Evolutionary conservation across 2,797 vertebrate genomes (phyloP).

Genomic region (Sphaeramia orbicularis): DNA sequence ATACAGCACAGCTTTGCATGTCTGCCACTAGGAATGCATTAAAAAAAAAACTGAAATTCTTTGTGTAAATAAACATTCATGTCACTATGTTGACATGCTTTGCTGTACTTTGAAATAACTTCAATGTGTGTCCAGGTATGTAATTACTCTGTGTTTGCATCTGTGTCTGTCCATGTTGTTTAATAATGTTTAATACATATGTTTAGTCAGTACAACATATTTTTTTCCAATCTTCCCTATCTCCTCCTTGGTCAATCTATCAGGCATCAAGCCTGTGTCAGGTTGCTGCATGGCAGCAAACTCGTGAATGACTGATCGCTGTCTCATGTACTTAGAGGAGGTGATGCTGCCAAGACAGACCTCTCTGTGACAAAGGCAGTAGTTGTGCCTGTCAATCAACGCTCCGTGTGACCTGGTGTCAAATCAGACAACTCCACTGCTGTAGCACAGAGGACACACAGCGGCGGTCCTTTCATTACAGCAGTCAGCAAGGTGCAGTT

Average conservation of each 20-base stretch:
- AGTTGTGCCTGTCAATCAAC: constrained; percentile 70
- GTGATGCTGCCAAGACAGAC: constrained; percentile 65
- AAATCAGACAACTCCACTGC: constrained; percentile 44
- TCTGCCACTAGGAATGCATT: background rate
- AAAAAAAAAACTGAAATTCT: too few relatives aligned
- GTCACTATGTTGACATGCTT: too few relatives aligned
- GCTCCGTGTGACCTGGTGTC: constrained; percentile 73
- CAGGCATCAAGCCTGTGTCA: constrained; percentile 69
- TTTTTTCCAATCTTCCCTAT: constrained; percentile 58
- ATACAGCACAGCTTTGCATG: background rate
- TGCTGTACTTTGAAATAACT: too few relatives aligned
- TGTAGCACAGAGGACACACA: constrained; percentile 9
- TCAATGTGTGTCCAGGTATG: too few relatives aligned
- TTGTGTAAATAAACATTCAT: too few relatives aligned
- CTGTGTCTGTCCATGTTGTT: too few relatives aligned
- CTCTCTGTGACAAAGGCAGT: constrained; percentile 57
- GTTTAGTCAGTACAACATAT: constrained; percentile 48
- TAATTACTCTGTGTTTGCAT: too few relatives aligned
- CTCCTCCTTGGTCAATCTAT: constrained; percentile 71
- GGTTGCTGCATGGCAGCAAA: constrained; percentile 53
- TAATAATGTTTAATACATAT: background rate
- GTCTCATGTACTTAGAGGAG: constrained; percentile 55
- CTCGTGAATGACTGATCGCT: constrained; percentile 76
- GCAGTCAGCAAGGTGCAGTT: background rate
- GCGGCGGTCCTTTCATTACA: constrained; percentile 6